phyloP scores from a whole-genome alignment of 2,888 invertebrate species.

The Pandemis corylana region DNA sequence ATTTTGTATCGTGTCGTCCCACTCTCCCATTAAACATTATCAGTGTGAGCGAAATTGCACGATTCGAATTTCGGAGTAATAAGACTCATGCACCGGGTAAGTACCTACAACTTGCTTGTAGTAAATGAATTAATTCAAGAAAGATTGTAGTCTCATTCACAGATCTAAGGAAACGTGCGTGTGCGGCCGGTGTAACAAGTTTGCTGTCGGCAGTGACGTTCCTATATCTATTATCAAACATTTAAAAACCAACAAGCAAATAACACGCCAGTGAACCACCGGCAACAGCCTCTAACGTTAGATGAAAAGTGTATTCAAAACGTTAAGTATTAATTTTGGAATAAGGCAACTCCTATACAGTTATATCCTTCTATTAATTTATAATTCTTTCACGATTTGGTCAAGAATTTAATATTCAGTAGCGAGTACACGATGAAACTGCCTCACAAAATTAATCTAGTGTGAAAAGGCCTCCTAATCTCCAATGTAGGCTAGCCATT shows the following conservation, averaged over 20 bases:
- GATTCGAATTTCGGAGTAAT: too few relatives aligned
- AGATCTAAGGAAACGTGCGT: too few relatives aligned
- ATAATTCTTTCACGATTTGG: not conserved
- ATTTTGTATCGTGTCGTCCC: too few relatives aligned
- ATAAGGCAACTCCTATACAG: conserved; percentile 8
- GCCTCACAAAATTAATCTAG: not conserved
- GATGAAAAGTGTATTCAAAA: conserved; percentile 16
- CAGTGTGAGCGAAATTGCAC: too few relatives aligned
- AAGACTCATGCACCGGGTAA: too few relatives aligned
- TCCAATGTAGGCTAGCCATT: not conserved
- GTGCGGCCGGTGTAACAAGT: not conserved
- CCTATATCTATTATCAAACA: conserved; percentile 10
- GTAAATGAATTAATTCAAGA: too few relatives aligned
- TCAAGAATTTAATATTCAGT: not conserved
- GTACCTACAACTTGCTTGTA: too few relatives aligned
- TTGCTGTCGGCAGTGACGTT: conserved; percentile 26
- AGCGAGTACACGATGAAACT: not conserved
- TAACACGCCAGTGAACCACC: conserved; percentile 19
- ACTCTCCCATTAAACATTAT: too few relatives aligned
- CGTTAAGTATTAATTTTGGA: not conserved
- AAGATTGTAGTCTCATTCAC: too few relatives aligned
- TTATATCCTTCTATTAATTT: not conserved
- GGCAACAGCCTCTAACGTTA: conserved; percentile 7
- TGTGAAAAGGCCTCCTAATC: not conserved
- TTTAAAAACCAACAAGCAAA: conserved; percentile 2